Percentiles rank a stretch among this genome's conserved stretches.
These are phyloP conservation scores for Plodia interpunctella DNA, from an alignment of 1,140 invertebrate genomes.

Conservation along the genomic window DNA sequence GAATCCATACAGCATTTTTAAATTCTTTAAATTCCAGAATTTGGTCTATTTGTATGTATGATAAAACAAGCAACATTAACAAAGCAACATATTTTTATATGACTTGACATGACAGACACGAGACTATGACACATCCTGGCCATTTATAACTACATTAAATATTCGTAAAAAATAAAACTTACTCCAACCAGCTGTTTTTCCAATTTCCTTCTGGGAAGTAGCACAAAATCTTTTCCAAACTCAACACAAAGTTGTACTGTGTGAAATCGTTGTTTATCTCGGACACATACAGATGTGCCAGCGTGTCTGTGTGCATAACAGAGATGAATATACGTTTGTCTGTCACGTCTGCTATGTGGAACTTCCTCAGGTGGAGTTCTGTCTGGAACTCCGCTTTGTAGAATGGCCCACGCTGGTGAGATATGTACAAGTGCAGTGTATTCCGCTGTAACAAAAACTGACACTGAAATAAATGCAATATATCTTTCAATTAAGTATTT, in stretches of 20 bases:
- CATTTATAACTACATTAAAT: not conserved
- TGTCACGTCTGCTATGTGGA: slow-evolving; percentile 90
- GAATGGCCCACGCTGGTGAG: slow-evolving; percentile 84
- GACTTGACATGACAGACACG: too few species aligned
- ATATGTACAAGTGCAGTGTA: slow-evolving; percentile 86
- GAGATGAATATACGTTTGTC: slow-evolving; percentile 89
- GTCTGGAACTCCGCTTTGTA: slow-evolving; percentile 86
- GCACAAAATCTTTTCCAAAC: slow-evolving; percentile 88
- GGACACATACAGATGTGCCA: slow-evolving; percentile 88
- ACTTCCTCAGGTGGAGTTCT: slow-evolving; percentile 81
- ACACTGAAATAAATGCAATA: not conserved
- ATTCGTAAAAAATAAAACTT: slow-evolving; percentile 56
- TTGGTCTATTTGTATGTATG: too few species aligned
- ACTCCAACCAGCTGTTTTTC: slow-evolving; percentile 90
- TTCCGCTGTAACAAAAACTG: slow-evolving; percentile 72
- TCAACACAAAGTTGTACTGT: slow-evolving; percentile 84
- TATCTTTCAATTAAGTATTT: too few species aligned
- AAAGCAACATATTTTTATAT: too few species aligned
- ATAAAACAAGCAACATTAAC: too few species aligned
- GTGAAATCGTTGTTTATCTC: slow-evolving; percentile 79
- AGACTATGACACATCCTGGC: too few species aligned
- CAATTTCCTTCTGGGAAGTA: slow-evolving; percentile 89
- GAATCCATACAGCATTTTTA: too few species aligned
- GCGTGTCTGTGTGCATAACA: slow-evolving; percentile 85
- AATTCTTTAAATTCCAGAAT: too few species aligned